These are phyloP conservation scores for Lathamus discolor DNA, from an alignment of 2,113 vertebrate genomes.

Conservation along the genomic window DNA sequence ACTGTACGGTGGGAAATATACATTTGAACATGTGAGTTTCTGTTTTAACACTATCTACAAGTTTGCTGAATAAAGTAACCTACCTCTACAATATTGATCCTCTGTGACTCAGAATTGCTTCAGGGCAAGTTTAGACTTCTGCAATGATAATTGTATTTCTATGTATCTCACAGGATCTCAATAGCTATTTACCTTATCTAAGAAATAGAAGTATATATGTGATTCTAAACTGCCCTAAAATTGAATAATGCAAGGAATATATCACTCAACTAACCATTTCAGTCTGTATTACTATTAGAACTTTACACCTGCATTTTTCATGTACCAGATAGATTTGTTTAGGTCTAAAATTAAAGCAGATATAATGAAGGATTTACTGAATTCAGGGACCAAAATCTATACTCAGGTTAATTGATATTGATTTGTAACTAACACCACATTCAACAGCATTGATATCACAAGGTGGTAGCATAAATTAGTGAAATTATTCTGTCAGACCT, in stretches of 20 bases:
- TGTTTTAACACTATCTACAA: background rate
- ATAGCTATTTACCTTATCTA: background rate
- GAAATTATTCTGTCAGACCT: slow-evolving; percentile 22
- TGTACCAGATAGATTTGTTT: background rate
- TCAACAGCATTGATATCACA: background rate
- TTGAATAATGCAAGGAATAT: background rate
- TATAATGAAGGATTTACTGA: background rate
- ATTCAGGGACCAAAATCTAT: background rate
- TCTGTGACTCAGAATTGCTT: background rate
- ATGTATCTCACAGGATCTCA: background rate
- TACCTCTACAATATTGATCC: background rate
- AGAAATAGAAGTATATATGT: background rate
- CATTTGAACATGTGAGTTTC: background rate
- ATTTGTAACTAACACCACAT: slow-evolving; percentile 13
- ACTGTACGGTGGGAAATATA: background rate
- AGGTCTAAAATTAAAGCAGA: background rate
- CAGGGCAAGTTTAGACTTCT: background rate
- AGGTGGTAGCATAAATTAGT: background rate
- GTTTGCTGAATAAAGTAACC: background rate
- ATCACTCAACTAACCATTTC: background rate
- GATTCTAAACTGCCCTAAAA: background rate
- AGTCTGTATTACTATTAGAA: background rate
- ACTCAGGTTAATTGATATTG: slow-evolving; percentile 44
- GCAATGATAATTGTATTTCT: background rate
- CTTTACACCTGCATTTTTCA: background rate